A percentile compares a stretch with the other conserved stretches of the same genome.
These are phyloP conservation scores for Lepus townsendii DNA, from an alignment of 2,797 vertebrate genomes.

Conservation along the genomic window DNA sequence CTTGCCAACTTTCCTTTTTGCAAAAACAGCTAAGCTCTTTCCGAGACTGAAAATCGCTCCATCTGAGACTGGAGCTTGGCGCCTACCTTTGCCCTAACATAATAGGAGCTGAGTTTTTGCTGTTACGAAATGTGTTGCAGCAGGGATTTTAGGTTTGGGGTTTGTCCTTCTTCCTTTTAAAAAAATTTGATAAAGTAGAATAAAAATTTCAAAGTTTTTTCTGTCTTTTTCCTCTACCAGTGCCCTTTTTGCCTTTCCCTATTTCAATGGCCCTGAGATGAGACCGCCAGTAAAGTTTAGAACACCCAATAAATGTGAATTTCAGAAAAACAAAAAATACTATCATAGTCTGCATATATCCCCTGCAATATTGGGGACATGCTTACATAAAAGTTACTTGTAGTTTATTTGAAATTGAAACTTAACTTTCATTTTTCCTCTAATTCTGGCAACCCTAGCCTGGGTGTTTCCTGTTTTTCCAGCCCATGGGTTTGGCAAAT, in stretches of 20 bases:
- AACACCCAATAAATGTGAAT: neutral
- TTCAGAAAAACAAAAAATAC: slow-evolving; percentile 21
- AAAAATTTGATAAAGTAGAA: neutral
- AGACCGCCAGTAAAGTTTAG: neutral
- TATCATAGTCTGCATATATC: neutral
- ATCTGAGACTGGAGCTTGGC: slow-evolving; percentile 79
- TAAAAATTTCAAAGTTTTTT: slow-evolving; percentile 41
- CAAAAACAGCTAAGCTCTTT: slow-evolving; percentile 81
- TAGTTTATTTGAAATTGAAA: slow-evolving; percentile 51
- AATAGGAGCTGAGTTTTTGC: slow-evolving; percentile 73
- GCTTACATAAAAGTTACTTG: neutral
- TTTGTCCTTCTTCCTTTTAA: slow-evolving; percentile 28
- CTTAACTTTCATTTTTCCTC: slow-evolving; percentile 15
- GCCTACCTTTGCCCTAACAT: slow-evolving; percentile 63
- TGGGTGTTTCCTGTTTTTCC: slow-evolving; percentile 30
- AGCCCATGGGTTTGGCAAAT: neutral
- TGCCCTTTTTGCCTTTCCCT: neutral
- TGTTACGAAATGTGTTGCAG: slow-evolving; percentile 68
- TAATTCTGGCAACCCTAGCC: neutral
- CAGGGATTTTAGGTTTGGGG: slow-evolving; percentile 46
- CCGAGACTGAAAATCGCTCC: slow-evolving; percentile 78
- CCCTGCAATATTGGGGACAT: neutral
- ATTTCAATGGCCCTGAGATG: neutral
- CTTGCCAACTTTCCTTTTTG: slow-evolving; percentile 85
- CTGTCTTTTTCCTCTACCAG: neutral